phyloP scores from a whole-genome alignment of 1,140 invertebrate genomes.

The Temnothorax nylanderi region DNA sequence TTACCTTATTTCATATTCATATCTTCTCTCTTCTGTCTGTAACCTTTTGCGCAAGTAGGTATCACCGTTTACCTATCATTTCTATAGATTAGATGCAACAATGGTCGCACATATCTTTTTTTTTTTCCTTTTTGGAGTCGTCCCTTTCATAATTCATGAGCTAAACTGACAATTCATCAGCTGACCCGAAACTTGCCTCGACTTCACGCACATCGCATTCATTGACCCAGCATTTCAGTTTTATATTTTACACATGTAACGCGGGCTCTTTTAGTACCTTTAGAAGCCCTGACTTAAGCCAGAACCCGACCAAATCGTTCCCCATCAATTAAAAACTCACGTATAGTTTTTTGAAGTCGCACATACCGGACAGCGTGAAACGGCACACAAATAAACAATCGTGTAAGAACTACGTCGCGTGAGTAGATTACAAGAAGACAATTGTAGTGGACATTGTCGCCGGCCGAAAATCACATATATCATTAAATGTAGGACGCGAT shows the following conservation, averaged over 20 bases:
- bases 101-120: background rate
- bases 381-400: background rate
- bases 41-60: background rate
- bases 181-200: slow-evolving; percentile 35
- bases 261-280: background rate
- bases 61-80: background rate
- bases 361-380: background rate
- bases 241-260: background rate
- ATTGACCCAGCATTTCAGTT: slow-evolving; percentile 53
- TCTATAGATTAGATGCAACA: slow-evolving; percentile 18
- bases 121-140: slow-evolving; percentile 15
- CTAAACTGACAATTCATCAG: background rate
- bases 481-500: slow-evolving; percentile 19
- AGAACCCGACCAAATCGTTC: background rate
- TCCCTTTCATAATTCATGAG: slow-evolving; percentile 62
- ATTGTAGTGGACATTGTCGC: background rate
- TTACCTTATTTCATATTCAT: background rate
- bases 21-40: background rate
- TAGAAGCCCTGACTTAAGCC: background rate
- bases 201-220: slow-evolving; percentile 62
- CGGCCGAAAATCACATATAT: background rate
- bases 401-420: background rate
- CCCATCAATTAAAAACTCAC: background rate
- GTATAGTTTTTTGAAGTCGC: background rate
- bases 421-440: slow-evolving; percentile 4